Base-by-base conservation (phyloP, 2,888 invertebrate species). In the Dromius quadrimaculatus region DNA sequence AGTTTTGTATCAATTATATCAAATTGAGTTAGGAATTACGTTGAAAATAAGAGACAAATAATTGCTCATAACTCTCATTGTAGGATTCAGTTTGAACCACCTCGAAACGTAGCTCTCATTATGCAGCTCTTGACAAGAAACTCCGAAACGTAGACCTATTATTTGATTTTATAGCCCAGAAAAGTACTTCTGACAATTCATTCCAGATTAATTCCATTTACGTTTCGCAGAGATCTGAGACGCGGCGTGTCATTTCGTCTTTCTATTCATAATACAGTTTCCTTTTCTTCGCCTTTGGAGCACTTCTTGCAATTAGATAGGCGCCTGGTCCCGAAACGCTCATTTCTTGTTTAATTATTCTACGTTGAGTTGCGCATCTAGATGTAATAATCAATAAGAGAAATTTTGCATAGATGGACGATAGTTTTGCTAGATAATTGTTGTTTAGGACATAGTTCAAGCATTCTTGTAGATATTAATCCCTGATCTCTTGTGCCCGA, bases 321-420 rank as follows among this genome's bases (percentile, higher is more conserved):
- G 54, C 38, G 62, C 22, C n/a, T 23, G 50, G 66, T 66, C 66
- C 66, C 66, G 36, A 38, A 66, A 66, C 54, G 66, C 66, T 66
- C 66, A 66, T 66, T 57, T 57, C 66, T 57, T 66, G 66, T 66
- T 66, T 66, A 54, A 66, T 66, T 66, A 66, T 66, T 54, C 66
- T 54, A 22, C 47, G 64, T 54, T 1, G 47, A 41, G 15, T 9
- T 3, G 41, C 28, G 28, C 28, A 15, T n/a, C n/a, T n/a, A n/a
- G n/a, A n/a, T n/a, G n/a, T n/a, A n/a, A n/a, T n/a, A n/a, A n/a
- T n/a, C n/a, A n/a, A n/a, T n/a, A n/a, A n/a, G n/a, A n/a, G n/a
- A n/a, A n/a, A n/a, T n/a, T n/a, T n/a, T n/a, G n/a, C n/a, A n/a
- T n/a, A n/a, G n/a, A n/a, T n/a, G n/a, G n/a, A n/a, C n/a, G n/a